phyloP scores from a whole-genome alignment of 2,797 vertebrate genomes.

The Lacerta bilineata region DNA sequence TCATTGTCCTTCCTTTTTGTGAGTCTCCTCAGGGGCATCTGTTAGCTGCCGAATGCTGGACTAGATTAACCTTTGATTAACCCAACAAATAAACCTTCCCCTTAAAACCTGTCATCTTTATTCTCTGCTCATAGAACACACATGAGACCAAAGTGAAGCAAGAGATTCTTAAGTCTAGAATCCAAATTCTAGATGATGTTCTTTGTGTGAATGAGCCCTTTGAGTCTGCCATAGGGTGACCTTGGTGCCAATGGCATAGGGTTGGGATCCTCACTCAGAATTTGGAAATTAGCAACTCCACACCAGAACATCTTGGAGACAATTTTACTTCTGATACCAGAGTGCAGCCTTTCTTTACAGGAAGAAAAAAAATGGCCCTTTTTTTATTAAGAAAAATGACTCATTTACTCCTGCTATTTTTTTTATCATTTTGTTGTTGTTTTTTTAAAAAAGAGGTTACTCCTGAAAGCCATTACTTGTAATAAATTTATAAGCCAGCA shows the following conservation, averaged over 20 bases:
- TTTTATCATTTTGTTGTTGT: constrained; percentile 44
- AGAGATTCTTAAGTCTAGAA: constrained; percentile 1
- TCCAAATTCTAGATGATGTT: background rate
- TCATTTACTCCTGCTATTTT: constrained; percentile 30
- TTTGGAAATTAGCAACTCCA: background rate
- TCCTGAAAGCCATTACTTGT: constrained; percentile 53
- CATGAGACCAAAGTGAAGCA: background rate
- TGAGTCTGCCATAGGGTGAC: fast-evolving
- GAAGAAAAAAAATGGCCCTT: background rate
- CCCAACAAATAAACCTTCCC: background rate
- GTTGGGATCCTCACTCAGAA: fast-evolving
- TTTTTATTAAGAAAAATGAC: constrained; percentile 53
- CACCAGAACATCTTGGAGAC: constrained; percentile 36
- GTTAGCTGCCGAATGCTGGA: background rate
- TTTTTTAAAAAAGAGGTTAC: constrained; percentile 47
- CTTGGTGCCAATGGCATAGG: fast-evolving
- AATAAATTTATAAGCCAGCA: constrained; percentile 37
- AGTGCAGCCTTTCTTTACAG: constrained; percentile 51
- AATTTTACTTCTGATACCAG: constrained; percentile 50
- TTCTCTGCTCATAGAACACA: background rate
- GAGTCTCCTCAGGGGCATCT: background rate
- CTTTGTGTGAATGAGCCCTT: background rate
- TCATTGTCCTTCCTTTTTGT: background rate
- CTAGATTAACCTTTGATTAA: background rate
- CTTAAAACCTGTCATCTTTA: background rate